Percentiles rank a stretch among this genome's conserved stretches.
phyloP scores from a whole-genome alignment of 2,888 invertebrate species.

The Pseudococcus longispinus region DNA sequence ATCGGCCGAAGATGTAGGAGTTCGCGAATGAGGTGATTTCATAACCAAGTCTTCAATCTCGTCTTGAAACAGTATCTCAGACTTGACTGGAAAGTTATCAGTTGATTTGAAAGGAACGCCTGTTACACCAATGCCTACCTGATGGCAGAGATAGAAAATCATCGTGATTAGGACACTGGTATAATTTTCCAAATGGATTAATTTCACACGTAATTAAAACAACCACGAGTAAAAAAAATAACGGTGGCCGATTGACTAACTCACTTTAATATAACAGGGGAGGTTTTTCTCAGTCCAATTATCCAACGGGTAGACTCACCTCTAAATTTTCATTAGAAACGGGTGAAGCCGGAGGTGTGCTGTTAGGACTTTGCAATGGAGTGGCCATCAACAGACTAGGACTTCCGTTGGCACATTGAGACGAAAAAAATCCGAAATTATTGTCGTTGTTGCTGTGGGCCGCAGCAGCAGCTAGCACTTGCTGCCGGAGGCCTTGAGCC shows the following conservation, averaged over 20 bases:
- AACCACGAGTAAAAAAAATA: neutral
- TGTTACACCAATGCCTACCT: slow-evolving; percentile 69
- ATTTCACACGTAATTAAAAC: neutral
- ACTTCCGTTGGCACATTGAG: slow-evolving; percentile 57
- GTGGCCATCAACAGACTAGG: slow-evolving; percentile 57
- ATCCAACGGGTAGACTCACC: slow-evolving; percentile 58
- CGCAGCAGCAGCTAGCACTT: slow-evolving; percentile 73
- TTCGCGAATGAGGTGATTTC: slow-evolving; percentile 63
- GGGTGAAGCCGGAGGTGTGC: slow-evolving; percentile 59
- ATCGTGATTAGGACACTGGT: neutral
- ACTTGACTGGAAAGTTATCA: slow-evolving; percentile 71
- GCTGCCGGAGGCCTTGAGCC: slow-evolving; percentile 83
- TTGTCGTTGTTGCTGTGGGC: slow-evolving; percentile 59
- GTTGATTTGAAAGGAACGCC: slow-evolving; percentile 73
- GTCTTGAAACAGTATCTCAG: slow-evolving; percentile 71
- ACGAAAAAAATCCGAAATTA: slow-evolving; percentile 57
- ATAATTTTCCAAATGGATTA: neutral
- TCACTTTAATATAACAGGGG: slow-evolving; percentile 39
- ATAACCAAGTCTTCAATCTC: slow-evolving; percentile 72
- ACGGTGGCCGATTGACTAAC: neutral
- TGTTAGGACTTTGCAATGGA: slow-evolving; percentile 60
- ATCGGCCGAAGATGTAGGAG: slow-evolving; percentile 57
- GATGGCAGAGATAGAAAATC: neutral
- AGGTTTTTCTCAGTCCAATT: neutral
- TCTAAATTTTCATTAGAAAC: slow-evolving; percentile 61